phyloP scores from a whole-genome alignment of 2,113 vertebrate genomes.

The Smithornis capensis region DNA sequence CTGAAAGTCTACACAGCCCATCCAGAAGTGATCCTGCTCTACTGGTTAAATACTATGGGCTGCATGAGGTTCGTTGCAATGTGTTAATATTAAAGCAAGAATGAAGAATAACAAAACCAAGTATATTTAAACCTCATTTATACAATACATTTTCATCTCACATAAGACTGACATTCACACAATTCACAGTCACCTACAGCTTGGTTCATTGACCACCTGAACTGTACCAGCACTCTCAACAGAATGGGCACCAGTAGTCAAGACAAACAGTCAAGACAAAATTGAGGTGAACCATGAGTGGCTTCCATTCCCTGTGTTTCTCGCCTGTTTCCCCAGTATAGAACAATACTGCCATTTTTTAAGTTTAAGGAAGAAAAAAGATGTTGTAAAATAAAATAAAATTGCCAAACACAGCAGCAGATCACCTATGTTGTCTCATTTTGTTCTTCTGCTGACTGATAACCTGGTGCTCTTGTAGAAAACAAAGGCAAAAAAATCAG shows the following conservation, averaged over 20 bases:
- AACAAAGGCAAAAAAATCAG: constrained; percentile 50
- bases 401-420: constrained; percentile 38
- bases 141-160: not conserved
- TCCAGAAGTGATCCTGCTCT: not conserved
- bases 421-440: constrained; percentile 56
- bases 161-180: not conserved
- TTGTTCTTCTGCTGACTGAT: constrained; percentile 64
- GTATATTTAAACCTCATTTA: constrained; percentile 25
- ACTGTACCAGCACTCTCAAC: not conserved
- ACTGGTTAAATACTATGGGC: not conserved
- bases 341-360: constrained; percentile 28
- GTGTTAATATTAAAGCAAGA: not conserved
- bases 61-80: not conserved
- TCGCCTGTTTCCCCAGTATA: not conserved
- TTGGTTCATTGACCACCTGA: not conserved
- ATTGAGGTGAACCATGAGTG: not conserved
- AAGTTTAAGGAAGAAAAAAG: constrained; percentile 25
- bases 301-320: not conserved
- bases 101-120: not conserved
- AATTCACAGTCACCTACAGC: not conserved
- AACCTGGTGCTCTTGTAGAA: constrained; percentile 45
- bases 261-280: no score
- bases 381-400: constrained; percentile 50
- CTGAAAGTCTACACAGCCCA: not conserved
- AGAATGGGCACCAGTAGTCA: not conserved